Evolutionary conservation across 2,113 vertebrate genomes (phyloP).

Genomic region (Gambusia affinis): DNA sequence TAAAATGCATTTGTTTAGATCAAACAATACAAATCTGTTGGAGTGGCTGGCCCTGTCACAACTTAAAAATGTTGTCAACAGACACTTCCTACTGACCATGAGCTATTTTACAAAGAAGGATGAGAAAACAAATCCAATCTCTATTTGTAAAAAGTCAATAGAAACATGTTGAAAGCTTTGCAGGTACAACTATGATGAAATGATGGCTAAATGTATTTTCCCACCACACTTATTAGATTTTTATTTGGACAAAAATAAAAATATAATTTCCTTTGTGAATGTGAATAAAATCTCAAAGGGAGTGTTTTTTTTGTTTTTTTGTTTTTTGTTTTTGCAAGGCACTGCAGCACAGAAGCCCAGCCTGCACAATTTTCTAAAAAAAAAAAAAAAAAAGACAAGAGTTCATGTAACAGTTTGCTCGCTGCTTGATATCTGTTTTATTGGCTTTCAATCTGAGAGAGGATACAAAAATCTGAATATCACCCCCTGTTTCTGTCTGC

Average conservation of each 20-base stretch:
- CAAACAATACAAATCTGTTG: no score
- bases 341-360: not conserved
- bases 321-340: not conserved
- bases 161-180: not conserved
- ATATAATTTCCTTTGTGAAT: no score
- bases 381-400: not conserved
- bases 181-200: not conserved
- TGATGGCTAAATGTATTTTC: not conserved
- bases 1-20: no score
- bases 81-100: no score
- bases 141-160: no score
- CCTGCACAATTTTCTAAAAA: constrained; percentile 10
- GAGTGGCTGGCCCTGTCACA: no score
- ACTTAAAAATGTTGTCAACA: no score
- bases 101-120: no score
- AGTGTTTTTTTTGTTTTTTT: not conserved
- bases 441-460: constrained; percentile 55
- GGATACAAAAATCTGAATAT: constrained; percentile 69
- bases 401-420: constrained; percentile 37
- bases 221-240: not conserved
- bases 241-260: not conserved
- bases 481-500: constrained; percentile 66
- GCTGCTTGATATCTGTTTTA: constrained; percentile 43
- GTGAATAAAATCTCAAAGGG: not conserved
- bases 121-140: no score